Percentiles rank a stretch among this genome's conserved stretches.
phyloP scores from a whole-genome alignment of 2,888 invertebrate genomes.

The Drosophila fungiperda region DNA sequence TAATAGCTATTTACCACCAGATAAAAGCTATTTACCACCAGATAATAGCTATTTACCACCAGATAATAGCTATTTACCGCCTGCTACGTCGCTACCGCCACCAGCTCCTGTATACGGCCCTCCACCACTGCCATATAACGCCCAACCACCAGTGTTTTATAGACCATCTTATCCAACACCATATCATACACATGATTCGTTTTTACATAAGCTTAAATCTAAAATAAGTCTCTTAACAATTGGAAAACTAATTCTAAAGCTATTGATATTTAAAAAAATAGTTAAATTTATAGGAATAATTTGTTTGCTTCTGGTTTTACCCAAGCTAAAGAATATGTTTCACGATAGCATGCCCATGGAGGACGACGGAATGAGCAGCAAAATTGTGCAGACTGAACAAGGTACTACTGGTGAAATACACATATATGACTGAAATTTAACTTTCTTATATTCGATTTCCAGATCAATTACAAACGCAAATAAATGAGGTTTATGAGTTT shows the following conservation, averaged over 20 bases:
- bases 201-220: constrained; percentile 88
- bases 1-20: constrained; percentile 62
- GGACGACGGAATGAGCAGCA: constrained; percentile 75
- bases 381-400: constrained; percentile 70
- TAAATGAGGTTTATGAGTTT: constrained; percentile 86
- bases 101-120: constrained; percentile 84
- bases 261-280: constrained; percentile 92
- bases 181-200: constrained; percentile 81
- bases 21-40: constrained; percentile 65
- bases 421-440: not conserved
- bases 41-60: constrained; percentile 61
- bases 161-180: constrained; percentile 61
- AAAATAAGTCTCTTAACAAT: constrained; percentile 90
- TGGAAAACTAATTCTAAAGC: constrained; percentile 90
- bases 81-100: constrained; percentile 84
- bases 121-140: constrained; percentile 85
- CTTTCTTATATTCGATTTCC: constrained; percentile 40
- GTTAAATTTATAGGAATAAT: constrained; percentile 92
- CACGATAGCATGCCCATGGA: constrained; percentile 63
- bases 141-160: constrained; percentile 85
- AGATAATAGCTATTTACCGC: constrained; percentile 65
- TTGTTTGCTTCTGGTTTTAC: constrained; percentile 91
- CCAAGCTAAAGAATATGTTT: constrained; percentile 86
- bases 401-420: constrained; percentile 51
- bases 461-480: constrained; percentile 84